Base-by-base conservation (phyloP, 92 coral and sea anemone species). In the Palythoa heliodiscus region DNA sequence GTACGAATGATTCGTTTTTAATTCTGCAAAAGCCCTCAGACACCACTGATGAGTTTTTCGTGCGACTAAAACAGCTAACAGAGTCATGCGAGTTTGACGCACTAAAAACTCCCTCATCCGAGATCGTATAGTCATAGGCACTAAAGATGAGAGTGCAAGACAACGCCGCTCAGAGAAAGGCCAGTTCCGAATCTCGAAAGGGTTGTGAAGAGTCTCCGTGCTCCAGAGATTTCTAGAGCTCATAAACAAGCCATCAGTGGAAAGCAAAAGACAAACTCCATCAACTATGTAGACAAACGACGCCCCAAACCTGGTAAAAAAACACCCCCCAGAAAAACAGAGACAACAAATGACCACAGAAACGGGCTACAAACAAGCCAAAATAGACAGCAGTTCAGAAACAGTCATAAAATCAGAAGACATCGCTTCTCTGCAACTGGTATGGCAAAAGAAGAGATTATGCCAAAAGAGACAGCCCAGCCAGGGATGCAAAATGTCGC, bases 51-150 rank as follows among this genome's bases (percentile, higher is more conserved):
- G 76, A 86, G 68, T 76, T 76, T 20, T 53, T 86, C 60, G n/a
- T n/a, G n/a, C 74, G 66, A n/a, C 71, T 80, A 81, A 19, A 81
- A 71, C 89, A 79, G 57, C 86, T 78, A 61, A 86, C 68, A n/a
- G n/a, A n/a, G n/a, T n/a, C n/a, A n/a, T n/a, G n/a, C n/a, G n/a
- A n/a, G n/a, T n/a, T n/a, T n/a, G 78, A 83, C 10, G 12, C 52
- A 11, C 89, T 86, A 70, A 64, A 52, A 83, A 86, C 85, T 86
- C 78, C 16, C 72, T 86, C 23, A 86, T 78, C 53, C 79, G 89
- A 47, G 86, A 87, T 35, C 80, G 86, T 47, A 83, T n/a, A n/a
- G n/a, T n/a, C n/a, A n/a, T n/a, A n/a, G n/a, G n/a, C n/a, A n/a
- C n/a, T n/a, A n/a, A n/a, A 47, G 89, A 87, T 55, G 89, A 80